Evolutionary conservation across 2,797 vertebrate species (phyloP), one percentile per base, ranked within the genome.

Genomic region (Ambastaia sidthimunki): DNA sequence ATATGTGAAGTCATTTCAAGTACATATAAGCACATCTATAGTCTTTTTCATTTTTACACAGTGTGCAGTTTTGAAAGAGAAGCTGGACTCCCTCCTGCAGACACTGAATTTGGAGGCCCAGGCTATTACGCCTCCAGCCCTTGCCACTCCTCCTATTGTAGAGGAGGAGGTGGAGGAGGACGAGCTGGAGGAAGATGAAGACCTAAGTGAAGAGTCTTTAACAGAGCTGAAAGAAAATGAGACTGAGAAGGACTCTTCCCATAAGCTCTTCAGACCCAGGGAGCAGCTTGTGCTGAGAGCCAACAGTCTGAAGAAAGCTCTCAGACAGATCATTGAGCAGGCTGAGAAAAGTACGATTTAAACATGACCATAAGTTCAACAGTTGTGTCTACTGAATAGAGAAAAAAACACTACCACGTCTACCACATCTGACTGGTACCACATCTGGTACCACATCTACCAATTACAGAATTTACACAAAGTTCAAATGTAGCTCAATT

Each of bases 291-390:
- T 98, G 95, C 92, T 98, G 12, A 88, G 98, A 44, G 98, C 97
- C 78, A 97, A 99, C 92, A 99, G 98, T 84, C 92, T 99, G 90
- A 99, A 99, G 93, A 99, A 98, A 85, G 98, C 97, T 0, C 94
- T 99, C 74, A 92, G 97, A 74, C 96, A 98, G 89, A 97, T 99
- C 89, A 97, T 99, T 34, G 96, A 98, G 82, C 97, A 99, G 90
- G 96, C 96, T 0, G 95, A 96, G 90, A 97, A 95, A 96, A 97
- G 98, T 99, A 88, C 80, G 67, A 16, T 19, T 9, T 23, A 23
- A 54, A 47, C 16, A 0, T 18, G 18, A 18, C 18, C 41, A 11
- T 10, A 44, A 44, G 41, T 44, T 7, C 41, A 34, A 9, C 16
- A n/a, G 7, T 15, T 18, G 16, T 63, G 6, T 23, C 19, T 57